Evolutionary conservation across 2,888 invertebrate species (phyloP).

Genomic region (Carcina quercana): DNA sequence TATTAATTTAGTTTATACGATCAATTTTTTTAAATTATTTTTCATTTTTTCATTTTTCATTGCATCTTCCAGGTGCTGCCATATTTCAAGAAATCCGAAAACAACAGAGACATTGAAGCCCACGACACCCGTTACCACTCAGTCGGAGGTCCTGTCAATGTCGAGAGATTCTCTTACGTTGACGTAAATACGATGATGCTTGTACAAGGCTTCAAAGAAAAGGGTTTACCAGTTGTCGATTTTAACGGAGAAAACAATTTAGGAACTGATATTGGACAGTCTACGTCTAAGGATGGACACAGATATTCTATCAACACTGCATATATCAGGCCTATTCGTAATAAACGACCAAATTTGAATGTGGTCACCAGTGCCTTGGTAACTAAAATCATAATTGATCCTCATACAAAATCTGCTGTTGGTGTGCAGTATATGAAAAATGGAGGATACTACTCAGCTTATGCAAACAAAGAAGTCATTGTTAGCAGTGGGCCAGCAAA

Average conservation of each 20-base stretch:
- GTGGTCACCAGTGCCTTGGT: conserved; percentile 69
- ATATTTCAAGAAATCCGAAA: conserved; percentile 80
- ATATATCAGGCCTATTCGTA: conserved; percentile 78
- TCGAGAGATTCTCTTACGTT: conserved; percentile 77
- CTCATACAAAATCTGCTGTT: conserved; percentile 56
- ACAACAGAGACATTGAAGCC: conserved; percentile 72
- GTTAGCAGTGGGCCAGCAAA: conserved; percentile 76
- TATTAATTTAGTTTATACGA: no score
- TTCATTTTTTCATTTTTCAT: no score
- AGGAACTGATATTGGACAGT: conserved; percentile 77
- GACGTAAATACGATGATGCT: conserved; percentile 74
- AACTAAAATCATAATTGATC: conserved; percentile 75
- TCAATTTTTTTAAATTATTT: not conserved
- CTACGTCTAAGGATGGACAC: conserved; percentile 75
- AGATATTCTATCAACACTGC: conserved; percentile 78
- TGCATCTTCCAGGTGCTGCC: conserved; percentile 69
- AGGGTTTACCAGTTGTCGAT: conserved; percentile 75
- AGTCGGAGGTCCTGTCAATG: conserved; percentile 76
- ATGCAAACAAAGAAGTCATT: conserved; percentile 77
- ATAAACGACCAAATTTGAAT: conserved; percentile 63
- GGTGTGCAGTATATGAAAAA: conserved; percentile 56
- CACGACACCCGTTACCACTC: conserved; percentile 74
- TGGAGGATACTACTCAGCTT: conserved; percentile 51
- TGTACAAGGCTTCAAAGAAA: conserved; percentile 76
- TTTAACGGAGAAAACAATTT: conserved; percentile 73